Percentiles rank a stretch among this genome's conserved stretches.
Evolutionary conservation across 2,888 invertebrate species (phyloP).

Genomic region (Alsophila aescularia): DNA sequence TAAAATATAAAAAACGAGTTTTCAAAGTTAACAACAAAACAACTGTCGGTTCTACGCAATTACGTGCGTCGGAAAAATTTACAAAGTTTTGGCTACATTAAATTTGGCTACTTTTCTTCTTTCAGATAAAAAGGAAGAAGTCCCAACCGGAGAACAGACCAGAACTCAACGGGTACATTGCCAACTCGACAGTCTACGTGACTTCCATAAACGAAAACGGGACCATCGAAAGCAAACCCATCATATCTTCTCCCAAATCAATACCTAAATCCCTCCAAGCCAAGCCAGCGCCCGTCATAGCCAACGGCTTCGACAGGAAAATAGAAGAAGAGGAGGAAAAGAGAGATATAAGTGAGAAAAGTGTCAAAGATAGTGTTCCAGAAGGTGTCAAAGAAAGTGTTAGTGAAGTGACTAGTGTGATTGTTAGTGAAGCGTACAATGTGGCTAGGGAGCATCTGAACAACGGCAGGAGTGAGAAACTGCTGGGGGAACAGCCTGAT

Average conservation of each 20-base stretch:
- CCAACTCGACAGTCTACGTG: constrained; percentile 92
- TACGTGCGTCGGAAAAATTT: not conserved
- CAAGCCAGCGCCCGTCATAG: constrained; percentile 75
- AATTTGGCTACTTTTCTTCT: constrained; percentile 54
- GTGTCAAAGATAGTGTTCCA: constrained; percentile 48
- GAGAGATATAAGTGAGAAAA: constrained; percentile 75
- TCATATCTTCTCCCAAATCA: constrained; percentile 76
- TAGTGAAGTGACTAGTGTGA: constrained; percentile 70
- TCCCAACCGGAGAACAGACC: constrained; percentile 78
- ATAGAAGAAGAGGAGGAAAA: constrained; percentile 61
- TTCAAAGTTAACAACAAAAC: not conserved
- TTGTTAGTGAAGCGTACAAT: constrained; percentile 76
- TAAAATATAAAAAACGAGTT: constrained; percentile 2
- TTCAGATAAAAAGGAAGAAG: constrained; percentile 86
- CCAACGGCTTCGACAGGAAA: constrained; percentile 70
- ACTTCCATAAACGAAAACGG: constrained; percentile 87
- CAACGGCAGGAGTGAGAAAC: constrained; percentile 90
- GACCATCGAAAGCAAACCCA: constrained; percentile 76
- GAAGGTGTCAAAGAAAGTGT: constrained; percentile 49
- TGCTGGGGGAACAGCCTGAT: constrained; percentile 87
- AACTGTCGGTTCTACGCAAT: not conserved
- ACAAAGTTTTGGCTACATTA: no score
- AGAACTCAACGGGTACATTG: constrained; percentile 92
- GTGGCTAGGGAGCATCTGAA: constrained; percentile 73
- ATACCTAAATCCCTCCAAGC: constrained; percentile 76